A percentile compares a stretch with the other conserved stretches of the same genome.
These are phyloP conservation scores for Macaca mulatta DNA, from an alignment of 2,113 vertebrate genomes.

Conservation along the genomic window DNA sequence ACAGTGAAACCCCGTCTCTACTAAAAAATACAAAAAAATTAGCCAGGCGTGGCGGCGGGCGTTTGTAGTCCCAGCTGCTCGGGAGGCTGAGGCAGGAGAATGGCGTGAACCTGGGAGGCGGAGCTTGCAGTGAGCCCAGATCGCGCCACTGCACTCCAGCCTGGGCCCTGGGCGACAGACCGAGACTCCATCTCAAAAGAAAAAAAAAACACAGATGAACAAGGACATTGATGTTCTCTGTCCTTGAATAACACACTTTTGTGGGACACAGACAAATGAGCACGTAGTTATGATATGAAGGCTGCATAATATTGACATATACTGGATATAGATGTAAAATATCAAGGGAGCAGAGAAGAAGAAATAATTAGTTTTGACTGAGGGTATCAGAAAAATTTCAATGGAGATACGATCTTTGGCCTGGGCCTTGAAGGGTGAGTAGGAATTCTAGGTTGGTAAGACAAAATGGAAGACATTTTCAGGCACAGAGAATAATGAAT, in stretches of 20 bases:
- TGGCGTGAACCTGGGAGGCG: too few species aligned
- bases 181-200: too few species aligned
- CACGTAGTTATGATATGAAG: neutral
- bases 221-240: neutral
- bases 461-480: neutral
- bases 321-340: neutral
- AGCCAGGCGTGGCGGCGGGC: too few species aligned
- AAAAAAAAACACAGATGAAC: neutral
- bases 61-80: too few species aligned
- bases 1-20: too few species aligned
- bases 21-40: too few species aligned
- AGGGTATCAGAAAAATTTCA: neutral
- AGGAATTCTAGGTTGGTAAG: neutral
- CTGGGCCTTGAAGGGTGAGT: neutral
- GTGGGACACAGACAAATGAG: neutral
- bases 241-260: neutral
- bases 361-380: neutral
- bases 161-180: too few species aligned
- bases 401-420: neutral
- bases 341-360: neutral
- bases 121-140: too few species aligned
- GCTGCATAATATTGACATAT: neutral
- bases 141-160: too few species aligned
- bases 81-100: too few species aligned
- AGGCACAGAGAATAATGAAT: neutral